A percentile compares a stretch with the other conserved stretches of the same genome.
Evolutionary conservation across 2,888 invertebrate genomes (phyloP).

Genomic region (Hypselothyrea guttata): DNA sequence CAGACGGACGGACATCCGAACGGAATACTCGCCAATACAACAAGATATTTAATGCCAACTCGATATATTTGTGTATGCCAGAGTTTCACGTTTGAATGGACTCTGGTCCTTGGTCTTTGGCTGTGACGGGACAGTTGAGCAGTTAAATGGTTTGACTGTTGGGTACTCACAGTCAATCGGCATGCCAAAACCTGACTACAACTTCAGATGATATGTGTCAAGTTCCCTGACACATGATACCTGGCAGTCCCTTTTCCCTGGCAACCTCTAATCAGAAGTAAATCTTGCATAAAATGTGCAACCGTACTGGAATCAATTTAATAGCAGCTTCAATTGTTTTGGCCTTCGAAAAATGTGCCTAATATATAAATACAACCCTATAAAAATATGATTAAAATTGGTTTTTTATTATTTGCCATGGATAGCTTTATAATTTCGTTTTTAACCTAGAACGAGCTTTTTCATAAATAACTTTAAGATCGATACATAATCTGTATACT

Average conservation of each 20-base stretch:
- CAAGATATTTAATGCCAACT: conserved; percentile 39
- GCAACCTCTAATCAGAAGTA: neutral
- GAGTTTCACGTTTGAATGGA: conserved; percentile 55
- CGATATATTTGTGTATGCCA: conserved; percentile 18
- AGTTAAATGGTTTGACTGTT: conserved; percentile 2
- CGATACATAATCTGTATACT: no score
- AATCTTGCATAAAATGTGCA: no score
- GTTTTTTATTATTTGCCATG: no score
- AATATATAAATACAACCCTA: no score
- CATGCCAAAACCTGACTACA: conserved; percentile 32
- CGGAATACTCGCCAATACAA: conserved; percentile 28
- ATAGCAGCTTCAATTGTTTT: no score
- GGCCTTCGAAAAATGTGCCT: no score
- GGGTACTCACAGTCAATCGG: conserved; percentile 6
- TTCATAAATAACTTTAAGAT: no score
- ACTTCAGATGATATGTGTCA: conserved; percentile 69
- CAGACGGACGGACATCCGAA: conserved; percentile 5
- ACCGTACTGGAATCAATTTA: neutral
- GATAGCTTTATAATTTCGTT: no score
- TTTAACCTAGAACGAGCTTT: no score
- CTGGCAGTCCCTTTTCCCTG: conserved; percentile 21
- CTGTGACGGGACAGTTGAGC: neutral
- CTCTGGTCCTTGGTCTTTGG: conserved; percentile 28
- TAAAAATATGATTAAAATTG: no score
- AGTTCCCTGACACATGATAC: conserved; percentile 56